A percentile compares a stretch with the other conserved stretches of the same genome.
These are phyloP conservation scores for Fulica atra DNA, from an alignment of 2,113 vertebrate species.

Conservation along the genomic window DNA sequence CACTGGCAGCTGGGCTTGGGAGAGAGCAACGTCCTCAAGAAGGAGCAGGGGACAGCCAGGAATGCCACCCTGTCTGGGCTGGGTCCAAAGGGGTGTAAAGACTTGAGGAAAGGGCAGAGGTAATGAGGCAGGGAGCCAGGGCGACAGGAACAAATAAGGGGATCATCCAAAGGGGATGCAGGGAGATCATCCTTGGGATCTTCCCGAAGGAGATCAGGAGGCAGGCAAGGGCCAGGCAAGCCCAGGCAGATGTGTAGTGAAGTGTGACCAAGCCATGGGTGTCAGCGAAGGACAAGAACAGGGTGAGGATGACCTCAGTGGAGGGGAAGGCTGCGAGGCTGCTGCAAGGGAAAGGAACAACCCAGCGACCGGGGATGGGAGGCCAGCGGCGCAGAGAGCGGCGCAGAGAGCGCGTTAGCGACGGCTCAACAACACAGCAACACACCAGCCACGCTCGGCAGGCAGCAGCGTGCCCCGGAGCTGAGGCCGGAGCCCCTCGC, in stretches of 20 bases:
- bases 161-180: not conserved
- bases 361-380: not conserved
- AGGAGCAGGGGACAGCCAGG: not conserved
- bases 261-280: not conserved
- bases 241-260: not conserved
- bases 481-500: constrained; percentile 16
- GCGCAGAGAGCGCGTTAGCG: not conserved
- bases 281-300: not conserved
- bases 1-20: not conserved
- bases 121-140: not conserved
- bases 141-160: not conserved
- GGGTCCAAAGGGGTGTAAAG: not conserved
- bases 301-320: not conserved
- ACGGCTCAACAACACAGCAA: constrained; percentile 12
- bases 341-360: not conserved
- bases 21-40: not conserved
- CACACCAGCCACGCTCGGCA: constrained; percentile 36
- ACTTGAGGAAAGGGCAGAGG: not conserved
- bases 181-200: not conserved
- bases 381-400: not conserved
- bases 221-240: not conserved
- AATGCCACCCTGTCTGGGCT: not conserved
- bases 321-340: not conserved
- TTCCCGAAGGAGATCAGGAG: not conserved
- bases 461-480: not conserved